Evolutionary conservation across 2,888 invertebrate species (phyloP), one percentile per base, ranked within the genome.

Genomic region (Gisinianus flammeolus): DNA sequence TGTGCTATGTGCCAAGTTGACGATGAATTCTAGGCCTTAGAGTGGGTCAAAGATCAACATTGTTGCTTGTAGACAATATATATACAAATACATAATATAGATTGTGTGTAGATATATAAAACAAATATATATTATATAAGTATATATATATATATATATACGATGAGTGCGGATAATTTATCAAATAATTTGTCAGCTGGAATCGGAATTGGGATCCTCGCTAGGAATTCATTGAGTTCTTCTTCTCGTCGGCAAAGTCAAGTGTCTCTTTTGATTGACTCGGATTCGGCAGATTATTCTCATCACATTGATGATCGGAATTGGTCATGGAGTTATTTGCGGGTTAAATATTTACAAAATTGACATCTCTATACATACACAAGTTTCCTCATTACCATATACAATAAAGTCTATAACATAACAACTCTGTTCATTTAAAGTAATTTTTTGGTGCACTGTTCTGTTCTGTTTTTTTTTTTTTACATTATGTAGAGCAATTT

Each of bases 401-500:
- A 64, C 28, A 64, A 28, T 64, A 22, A 4, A 26, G 6, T 64
- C 22, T 64, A 10, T 12, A 64, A 64, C 12, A 64, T 12, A 24
- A n/a, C n/a, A n/a, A n/a, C n/a, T n/a, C n/a, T n/a, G n/a, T n/a
- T n/a, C n/a, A n/a, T n/a, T n/a, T n/a, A n/a, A n/a, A n/a, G n/a
- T n/a, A n/a, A n/a, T n/a, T n/a, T n/a, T n/a, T n/a, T n/a, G n/a
- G n/a, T n/a, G n/a, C n/a, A n/a, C n/a, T n/a, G n/a, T n/a, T 64
- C 4, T 64, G 26, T 10, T 56, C 19, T 16, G 28, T 54, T 68
- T 54, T 28, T 26, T 35, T 66, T 58, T 70, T 56, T 44, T 72
- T 72, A 79, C 81, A 83, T 84, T 83, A 82, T 89, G 90, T 88
- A 94, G 94, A 91, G 91, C 85, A 92, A 93, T 88, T 94, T 94